A percentile compares a stretch with the other conserved stretches of the same genome.
Conservation (phyloP, 1,140 invertebrate genomes). For the Samia ricini region DNA sequence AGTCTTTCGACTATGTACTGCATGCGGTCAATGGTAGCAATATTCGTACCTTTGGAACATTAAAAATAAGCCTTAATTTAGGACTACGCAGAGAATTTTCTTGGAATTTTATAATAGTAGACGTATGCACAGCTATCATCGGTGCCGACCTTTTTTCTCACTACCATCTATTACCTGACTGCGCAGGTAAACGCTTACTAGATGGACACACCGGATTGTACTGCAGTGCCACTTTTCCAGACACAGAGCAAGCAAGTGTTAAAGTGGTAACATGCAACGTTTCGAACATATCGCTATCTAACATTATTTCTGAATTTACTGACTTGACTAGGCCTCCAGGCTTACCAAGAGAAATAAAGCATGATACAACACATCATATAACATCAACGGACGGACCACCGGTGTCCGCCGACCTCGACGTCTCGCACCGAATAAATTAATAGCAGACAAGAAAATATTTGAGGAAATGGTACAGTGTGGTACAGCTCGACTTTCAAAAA, state of each 20-base stretch:
- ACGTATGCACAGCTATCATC: neutral
- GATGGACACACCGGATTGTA: neutral
- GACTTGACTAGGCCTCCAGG: conserved; percentile 5
- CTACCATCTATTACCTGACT: conserved; percentile 6
- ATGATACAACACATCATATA: conserved; percentile 4
- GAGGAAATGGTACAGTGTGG: conserved; percentile 8
- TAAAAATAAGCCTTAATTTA: neutral
- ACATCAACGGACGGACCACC: conserved; percentile 1
- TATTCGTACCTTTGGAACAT: conserved; percentile 4
- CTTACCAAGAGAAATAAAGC: neutral
- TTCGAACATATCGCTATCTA: no score
- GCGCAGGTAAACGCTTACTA: neutral
- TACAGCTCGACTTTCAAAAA: conserved; percentile 7
- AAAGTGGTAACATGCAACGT: no score
- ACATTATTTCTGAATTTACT: conserved; percentile 3
- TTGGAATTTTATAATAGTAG: conserved; percentile 7
- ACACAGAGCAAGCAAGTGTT: neutral
- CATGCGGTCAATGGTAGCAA: conserved; percentile 2
- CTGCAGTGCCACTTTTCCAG: no score
- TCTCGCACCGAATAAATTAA: neutral
- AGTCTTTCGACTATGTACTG: neutral
- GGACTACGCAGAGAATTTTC: neutral
- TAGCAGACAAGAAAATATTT: conserved; percentile 3
- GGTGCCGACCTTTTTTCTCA: conserved; percentile 5
- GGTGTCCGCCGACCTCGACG: conserved; percentile 1